phyloP scores from a whole-genome alignment of 2,888 invertebrate genomes.

The Automeris io region DNA sequence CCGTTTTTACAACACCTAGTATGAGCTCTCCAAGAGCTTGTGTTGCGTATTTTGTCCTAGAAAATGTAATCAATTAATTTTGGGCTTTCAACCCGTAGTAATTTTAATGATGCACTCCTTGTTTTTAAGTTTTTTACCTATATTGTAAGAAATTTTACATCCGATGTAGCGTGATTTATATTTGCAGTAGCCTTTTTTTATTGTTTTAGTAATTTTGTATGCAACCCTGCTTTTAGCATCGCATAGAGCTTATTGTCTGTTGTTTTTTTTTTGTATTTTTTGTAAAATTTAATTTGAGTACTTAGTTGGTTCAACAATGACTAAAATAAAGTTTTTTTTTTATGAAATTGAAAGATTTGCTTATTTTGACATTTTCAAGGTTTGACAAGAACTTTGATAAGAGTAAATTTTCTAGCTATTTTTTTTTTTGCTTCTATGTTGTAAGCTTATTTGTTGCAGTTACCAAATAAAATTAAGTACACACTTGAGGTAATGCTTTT shows the following conservation, averaged over 20 bases:
- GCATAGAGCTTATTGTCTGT: conserved; percentile 43
- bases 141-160: conserved; percentile 62
- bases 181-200: conserved; percentile 51
- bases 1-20: not conserved
- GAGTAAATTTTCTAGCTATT: not conserved
- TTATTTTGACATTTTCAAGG: not conserved
- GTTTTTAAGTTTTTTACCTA: conserved; percentile 54
- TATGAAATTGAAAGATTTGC: not conserved
- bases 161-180: conserved; percentile 66
- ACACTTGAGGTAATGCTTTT: conserved; percentile 35
- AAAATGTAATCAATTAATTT: conserved; percentile 9
- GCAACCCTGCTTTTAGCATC: conserved; percentile 57
- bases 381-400: not conserved
- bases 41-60: not conserved
- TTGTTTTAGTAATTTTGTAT: conserved; percentile 39
- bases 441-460: conserved; percentile 61
- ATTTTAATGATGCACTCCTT: conserved; percentile 52
- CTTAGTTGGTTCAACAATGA: conserved; percentile 27
- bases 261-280: conserved; percentile 25
- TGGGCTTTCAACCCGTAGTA: conserved; percentile 9
- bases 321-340: conserved; percentile 3
- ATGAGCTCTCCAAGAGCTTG: conserved; percentile 5
- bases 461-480: conserved; percentile 71
- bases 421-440: conserved; percentile 38
- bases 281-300: conserved; percentile 27